A percentile compares a stretch with the other conserved stretches of the same genome.
Evolutionary conservation across 1,140 invertebrate species (phyloP).

Genomic region (Octopus bimaculoides): DNA sequence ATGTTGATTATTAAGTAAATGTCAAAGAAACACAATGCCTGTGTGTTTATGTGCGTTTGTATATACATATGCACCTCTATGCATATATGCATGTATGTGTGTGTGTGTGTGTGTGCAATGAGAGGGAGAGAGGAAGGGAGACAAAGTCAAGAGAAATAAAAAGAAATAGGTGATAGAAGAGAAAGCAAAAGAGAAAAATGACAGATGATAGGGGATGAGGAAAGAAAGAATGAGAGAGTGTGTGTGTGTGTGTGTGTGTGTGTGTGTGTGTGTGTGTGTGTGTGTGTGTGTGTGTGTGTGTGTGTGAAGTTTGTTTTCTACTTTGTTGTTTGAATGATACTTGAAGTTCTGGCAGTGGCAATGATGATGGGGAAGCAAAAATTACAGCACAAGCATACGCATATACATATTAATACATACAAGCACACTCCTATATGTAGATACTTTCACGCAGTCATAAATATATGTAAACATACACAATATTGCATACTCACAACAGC

Average conservation of each 20-base stretch:
- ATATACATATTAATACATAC: background rate
- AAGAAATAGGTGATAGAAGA: background rate
- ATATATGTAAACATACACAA: background rate
- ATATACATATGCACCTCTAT: too few species aligned
- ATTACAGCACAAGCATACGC: too few species aligned
- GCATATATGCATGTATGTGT: too few species aligned
- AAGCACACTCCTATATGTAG: background rate
- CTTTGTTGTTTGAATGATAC: background rate
- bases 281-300: background rate
- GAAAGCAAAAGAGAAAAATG: background rate
- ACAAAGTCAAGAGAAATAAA: background rate
- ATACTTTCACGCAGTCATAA: background rate
- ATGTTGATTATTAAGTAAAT: too few species aligned
- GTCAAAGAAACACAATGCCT: too few species aligned
- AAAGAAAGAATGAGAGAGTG: background rate
- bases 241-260: background rate
- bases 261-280: background rate
- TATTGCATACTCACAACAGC: constrained; percentile 66
- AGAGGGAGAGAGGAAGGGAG: background rate
- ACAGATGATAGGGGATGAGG: background rate
- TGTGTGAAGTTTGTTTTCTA: background rate
- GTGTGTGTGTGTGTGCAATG: background rate
- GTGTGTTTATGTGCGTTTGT: too few species aligned
- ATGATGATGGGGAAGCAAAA: too few species aligned
- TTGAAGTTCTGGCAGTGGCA: too few species aligned